These are phyloP conservation scores for Luehdorfia chinensis DNA, from an alignment of 1,140 invertebrate species.

Conservation along the genomic window DNA sequence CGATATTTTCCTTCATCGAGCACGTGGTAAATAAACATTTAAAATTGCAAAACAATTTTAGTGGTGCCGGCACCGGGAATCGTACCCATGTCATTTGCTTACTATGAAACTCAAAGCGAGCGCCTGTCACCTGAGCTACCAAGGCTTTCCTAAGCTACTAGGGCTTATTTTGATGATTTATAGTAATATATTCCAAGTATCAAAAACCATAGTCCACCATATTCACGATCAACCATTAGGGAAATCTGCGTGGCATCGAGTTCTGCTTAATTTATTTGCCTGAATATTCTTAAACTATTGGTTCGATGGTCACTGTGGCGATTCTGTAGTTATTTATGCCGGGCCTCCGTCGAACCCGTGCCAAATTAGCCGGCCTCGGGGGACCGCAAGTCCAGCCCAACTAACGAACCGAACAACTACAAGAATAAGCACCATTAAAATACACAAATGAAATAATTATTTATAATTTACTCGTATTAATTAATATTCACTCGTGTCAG, in stretches of 20 bases:
- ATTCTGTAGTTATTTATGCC: constrained; percentile 57
- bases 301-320: constrained; percentile 57
- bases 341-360: constrained; percentile 34
- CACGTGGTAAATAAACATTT: no score
- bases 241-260: constrained; percentile 65
- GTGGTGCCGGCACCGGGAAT: no score
- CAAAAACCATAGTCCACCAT: constrained; percentile 22
- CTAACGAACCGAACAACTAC: constrained; percentile 13
- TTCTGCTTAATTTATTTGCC: constrained; percentile 70
- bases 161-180: no score
- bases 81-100: no score
- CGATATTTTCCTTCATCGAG: no score
- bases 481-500: no score
- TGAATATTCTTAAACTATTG: constrained; percentile 76
- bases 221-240: constrained; percentile 59
- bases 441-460: no score
- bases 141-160: no score
- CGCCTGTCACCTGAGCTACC: no score
- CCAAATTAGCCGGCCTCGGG: constrained; percentile 37
- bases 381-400: constrained; percentile 20
- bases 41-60: no score
- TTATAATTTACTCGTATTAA: no score
- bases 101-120: no score
- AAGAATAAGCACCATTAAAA: constrained; percentile 12
- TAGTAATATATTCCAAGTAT: constrained; percentile 25